Percentiles rank a stretch among this genome's conserved stretches.
phyloP scores from a whole-genome alignment of 37 sponge, comb jelly and placozoan species.

The Mnemiopsis leidyi region DNA sequence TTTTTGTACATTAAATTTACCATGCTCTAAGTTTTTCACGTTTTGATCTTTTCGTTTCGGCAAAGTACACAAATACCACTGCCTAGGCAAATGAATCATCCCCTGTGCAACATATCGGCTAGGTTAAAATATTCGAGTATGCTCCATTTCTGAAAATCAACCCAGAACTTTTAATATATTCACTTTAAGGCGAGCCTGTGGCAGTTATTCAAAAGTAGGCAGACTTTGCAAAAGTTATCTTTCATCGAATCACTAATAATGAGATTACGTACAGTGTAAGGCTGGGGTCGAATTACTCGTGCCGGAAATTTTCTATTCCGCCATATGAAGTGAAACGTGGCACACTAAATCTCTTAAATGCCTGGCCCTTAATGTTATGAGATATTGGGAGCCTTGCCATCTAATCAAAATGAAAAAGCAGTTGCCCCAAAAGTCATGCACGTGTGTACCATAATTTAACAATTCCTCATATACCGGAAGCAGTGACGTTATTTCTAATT shows the following conservation, averaged over 20 bases:
- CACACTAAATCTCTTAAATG: too few relatives aligned
- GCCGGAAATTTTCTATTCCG: not conserved
- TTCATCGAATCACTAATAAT: not conserved
- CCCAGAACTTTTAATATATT: too few relatives aligned
- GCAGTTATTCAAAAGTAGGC: not conserved
- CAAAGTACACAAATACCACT: too few relatives aligned
- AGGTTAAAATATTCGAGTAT: too few relatives aligned
- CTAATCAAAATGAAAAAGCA: not conserved
- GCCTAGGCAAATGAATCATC: too few relatives aligned
- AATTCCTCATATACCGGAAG: not conserved
- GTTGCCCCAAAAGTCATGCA: not conserved
- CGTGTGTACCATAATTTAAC: not conserved
- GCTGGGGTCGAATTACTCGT: not conserved
- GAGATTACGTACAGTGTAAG: not conserved
- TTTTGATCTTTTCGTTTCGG: too few relatives aligned
- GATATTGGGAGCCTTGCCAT: not conserved
- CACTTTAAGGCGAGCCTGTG: too few relatives aligned
- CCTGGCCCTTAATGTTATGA: too few relatives aligned
- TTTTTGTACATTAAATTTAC: too few relatives aligned
- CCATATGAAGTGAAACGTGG: not conserved
- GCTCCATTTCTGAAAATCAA: too few relatives aligned
- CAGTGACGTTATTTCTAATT: not conserved
- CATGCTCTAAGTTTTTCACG: too few relatives aligned
- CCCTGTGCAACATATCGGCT: too few relatives aligned
- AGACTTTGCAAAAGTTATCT: not conserved